Percentiles rank a stretch among this genome's conserved stretches.
Conservation (phyloP, 1,140 invertebrate species). For the Leptinotarsa lineolata region DNA sequence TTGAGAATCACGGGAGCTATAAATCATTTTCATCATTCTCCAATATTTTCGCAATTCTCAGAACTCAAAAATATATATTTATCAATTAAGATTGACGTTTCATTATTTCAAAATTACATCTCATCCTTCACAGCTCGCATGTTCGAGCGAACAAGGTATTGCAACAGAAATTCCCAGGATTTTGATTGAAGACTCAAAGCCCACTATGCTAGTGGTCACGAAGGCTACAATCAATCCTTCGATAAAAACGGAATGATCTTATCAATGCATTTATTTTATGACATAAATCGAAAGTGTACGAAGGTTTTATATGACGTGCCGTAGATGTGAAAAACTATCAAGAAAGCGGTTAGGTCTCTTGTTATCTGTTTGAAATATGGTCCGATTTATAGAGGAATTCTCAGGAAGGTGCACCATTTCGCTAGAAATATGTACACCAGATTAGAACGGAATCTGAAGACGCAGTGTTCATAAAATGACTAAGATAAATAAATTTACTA, state of each 20-base stretch:
- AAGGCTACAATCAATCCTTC: neutral
- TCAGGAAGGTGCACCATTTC: too few relatives aligned
- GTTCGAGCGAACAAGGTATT: neutral
- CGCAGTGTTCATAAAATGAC: too few relatives aligned
- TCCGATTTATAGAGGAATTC: too few relatives aligned
- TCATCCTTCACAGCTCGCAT: conserved; percentile 5
- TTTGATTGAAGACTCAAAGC: neutral
- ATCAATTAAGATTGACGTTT: neutral
- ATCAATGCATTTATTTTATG: neutral
- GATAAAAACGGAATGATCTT: neutral
- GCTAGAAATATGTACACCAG: too few relatives aligned
- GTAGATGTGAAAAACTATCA: too few relatives aligned
- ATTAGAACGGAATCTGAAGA: too few relatives aligned
- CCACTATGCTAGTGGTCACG: neutral
- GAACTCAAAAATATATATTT: neutral
- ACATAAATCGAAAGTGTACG: too few relatives aligned
- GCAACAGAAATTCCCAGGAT: neutral
- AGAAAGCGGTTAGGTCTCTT: too few relatives aligned
- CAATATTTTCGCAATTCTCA: neutral
- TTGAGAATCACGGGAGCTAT: neutral
- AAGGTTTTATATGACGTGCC: too few relatives aligned
- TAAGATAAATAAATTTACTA: too few relatives aligned
- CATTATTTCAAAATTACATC: neutral
- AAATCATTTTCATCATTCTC: neutral
- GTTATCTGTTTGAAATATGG: too few relatives aligned